Evolutionary conservation across 2,888 invertebrate species (phyloP), one percentile per base, ranked within the genome.

Genomic region (Nasonovia ribisnigri): DNA sequence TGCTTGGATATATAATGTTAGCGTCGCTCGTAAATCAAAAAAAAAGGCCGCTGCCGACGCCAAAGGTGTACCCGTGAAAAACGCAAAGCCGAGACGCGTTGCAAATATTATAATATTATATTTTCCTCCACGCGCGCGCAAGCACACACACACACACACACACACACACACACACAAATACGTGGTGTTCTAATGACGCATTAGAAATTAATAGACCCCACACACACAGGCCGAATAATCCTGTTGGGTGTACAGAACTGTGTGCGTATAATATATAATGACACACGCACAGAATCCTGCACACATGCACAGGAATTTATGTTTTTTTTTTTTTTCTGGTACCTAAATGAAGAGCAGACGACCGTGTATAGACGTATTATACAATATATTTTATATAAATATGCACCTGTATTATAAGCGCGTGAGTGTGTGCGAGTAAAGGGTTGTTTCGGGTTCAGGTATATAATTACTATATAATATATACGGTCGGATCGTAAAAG

Each of bases 71-170:
- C 24, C n/a, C 24, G 88, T 36, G 88, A 51, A 88, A 51, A 48
- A 51, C 88, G 24, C 36, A 16, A n/a, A 36, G 24, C 36, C 36
- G 24, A 88, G 51, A 88, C 88, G 51, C 87, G 48, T 87, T 87
- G n/a, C 20, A 88, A 88, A 88, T 36, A 51, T 88, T 88, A 88
- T 87, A 87, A 51, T 88, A 88, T 88, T 87, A n/a, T 43, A 84
- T 43, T 42, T 43, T 43, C 13, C 36, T 88, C 24, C 51, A n/a
- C 46, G 29, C 48, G 16, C 46, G 29, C 0, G n/a, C n/a, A n/a
- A n/a, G 4, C 26, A 24, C 5, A 29, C 26, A 43, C 43, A 29
- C 13, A 46, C 48, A 46, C 6, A n/a, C 8, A 26, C 26, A 13
- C 26, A 24, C 5, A 29, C 26, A 43, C 43, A 29, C 13, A 46